Base-by-base conservation (phyloP, 2,113 vertebrate species). In the Nothobranchius kuhntae region DNA sequence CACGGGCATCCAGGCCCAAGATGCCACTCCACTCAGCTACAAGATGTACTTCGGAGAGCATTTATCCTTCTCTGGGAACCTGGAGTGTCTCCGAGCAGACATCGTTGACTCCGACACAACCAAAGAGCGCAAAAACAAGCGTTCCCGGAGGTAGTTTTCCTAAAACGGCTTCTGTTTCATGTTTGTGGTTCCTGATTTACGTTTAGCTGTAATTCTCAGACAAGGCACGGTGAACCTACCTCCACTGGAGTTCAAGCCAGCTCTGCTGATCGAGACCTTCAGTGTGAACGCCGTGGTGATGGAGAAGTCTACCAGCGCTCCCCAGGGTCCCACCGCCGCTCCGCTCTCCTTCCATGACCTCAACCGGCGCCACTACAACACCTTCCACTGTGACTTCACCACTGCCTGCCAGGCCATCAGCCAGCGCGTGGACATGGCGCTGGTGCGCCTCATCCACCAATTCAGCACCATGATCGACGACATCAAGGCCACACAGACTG, bases 381-480 rank as follows among this genome's bases (percentile, higher is more conserved):
- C 96, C 1, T 97, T 98, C 74, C 98, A 98, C 86, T 99, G 96
- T 47, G 96, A 99, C 7, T 98, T 99, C 65, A 98, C 97, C 1
- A 94, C 96, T 4, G 96, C 98, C 35, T 99, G 98, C 85, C 97
- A 99, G 82, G 94, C 97, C 73, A 98, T 99, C 87, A 98, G 97
- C 89, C 98, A 99, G 87, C 96, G 96, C 0, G 96, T 99, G 0
- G 97, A 99, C 83, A 99, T 99, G 98, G 98, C 98, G 3, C 90
- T 99, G 65, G 97, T 99, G 45, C 94, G 98, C 4, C 97, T 99
- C 68, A 96, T 99, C 82, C 98, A 99, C 81, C 98, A 99, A 77
- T 99, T 99, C 85, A 99, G 98, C 81, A 99, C 96, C 13, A 99
- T 99, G 97, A 95, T 99, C 9, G 96, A 98, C 0, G 97, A 98